These are phyloP conservation scores for Dicaeum eximium DNA, from an alignment of 2,113 vertebrate genomes.

Conservation along the genomic window DNA sequence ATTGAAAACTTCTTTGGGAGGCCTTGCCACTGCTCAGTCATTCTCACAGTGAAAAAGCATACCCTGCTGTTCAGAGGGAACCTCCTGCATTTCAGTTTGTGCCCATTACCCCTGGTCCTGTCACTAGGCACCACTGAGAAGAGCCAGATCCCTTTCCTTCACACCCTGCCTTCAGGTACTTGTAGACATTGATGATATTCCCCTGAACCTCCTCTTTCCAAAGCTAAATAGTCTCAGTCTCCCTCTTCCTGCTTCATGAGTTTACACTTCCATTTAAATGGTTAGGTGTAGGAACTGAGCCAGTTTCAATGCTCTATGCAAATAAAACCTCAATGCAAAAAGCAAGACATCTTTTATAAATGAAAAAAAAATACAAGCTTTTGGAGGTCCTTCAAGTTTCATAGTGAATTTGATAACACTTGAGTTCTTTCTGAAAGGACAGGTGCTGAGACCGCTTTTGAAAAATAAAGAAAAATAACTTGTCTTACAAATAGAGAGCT, in stretches of 20 bases:
- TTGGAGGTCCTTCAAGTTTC: background rate
- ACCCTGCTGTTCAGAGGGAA: background rate
- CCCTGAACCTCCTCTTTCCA: background rate
- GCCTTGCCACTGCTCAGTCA: background rate
- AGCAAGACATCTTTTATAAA: background rate
- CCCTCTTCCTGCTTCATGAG: background rate
- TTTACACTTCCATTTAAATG: background rate
- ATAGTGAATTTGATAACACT: background rate
- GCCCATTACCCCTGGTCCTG: background rate
- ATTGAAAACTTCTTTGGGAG: background rate
- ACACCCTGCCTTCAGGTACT: background rate
- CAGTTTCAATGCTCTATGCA: background rate
- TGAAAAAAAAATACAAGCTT: background rate
- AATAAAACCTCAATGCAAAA: background rate
- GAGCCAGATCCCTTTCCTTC: background rate
- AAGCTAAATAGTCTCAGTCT: background rate
- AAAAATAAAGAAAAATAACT: conserved; percentile 10
- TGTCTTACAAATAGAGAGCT: background rate
- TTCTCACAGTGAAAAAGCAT: background rate
- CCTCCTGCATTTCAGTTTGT: background rate
- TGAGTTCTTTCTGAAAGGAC: background rate
- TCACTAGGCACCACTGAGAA: background rate
- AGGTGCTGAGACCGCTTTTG: background rate
- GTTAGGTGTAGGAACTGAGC: background rate
- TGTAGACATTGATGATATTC: background rate